Evolutionary conservation across 2,888 invertebrate species (phyloP), one percentile per base, ranked within the genome.

Genomic region (Dichetophora obliterata): DNA sequence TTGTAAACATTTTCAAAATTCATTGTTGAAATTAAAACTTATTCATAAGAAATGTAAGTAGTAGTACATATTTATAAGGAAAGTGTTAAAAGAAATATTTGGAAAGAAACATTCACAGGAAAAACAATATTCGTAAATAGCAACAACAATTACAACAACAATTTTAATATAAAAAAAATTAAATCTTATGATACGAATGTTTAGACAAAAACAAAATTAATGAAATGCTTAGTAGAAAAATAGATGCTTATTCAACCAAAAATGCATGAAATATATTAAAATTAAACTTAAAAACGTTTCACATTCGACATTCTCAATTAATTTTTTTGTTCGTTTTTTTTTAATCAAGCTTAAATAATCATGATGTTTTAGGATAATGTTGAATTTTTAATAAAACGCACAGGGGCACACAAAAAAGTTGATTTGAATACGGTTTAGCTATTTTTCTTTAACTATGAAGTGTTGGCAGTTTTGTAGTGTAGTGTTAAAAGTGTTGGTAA

Each of bases 401-500:
- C 73, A 74, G 79, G 81, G 82, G 81, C 82, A 82, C 81, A 81
- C 81, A 80, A 80, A 82, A 81, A 82, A 81, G 79, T 80, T 81
- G 80, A 78, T 80, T 77, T 72, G 63, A 69, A 52, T 75, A 57
- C 4, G 27, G 2, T 63, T 52, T 63, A 63, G 43, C 34, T 57
- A 54, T 69, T 31, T 5, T 57, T 37, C 16, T 66, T 16, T 22
- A 48, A 48, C 22, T 19, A 22, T 37, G 34, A 31, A 31, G 31
- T 31, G 31, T 31, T n/a, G n/a, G n/a, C n/a, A n/a, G 43, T 66
- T 48, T 34, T 66, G n/a, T 24, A 24, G 22, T 65, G 37, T 19
- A 37, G 37, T 65, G 37, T 65, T 9, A 43, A 65, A 19, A 65
- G 65, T 65, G 65, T 65, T 65, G 3, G 19, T 65, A 37, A 43